A percentile compares a stretch with the other conserved stretches of the same genome.
phyloP scores from a whole-genome alignment of 1,140 invertebrate species.

The Polyergus mexicanus region DNA sequence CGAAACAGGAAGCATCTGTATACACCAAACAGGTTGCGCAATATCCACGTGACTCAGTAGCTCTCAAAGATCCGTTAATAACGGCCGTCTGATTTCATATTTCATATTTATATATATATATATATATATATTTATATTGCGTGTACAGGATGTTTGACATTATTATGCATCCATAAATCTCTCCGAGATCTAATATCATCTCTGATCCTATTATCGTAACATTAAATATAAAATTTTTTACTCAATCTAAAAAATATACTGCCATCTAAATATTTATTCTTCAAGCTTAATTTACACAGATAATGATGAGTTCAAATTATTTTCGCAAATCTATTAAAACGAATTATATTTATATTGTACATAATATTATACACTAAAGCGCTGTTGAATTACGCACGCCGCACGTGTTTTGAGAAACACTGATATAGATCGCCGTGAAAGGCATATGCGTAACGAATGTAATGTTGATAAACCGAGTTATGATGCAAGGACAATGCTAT shows the following conservation, averaged over 20 bases:
- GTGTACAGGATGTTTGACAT: not conserved
- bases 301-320: not conserved
- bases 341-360: not conserved
- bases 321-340: not conserved
- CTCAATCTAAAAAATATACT: too few species aligned
- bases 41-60: not conserved
- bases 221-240: not conserved
- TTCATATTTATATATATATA: not conserved
- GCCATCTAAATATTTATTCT: not conserved
- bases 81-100: not conserved
- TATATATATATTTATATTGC: not conserved
- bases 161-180: not conserved
- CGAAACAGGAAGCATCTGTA: not conserved
- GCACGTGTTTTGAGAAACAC: slow-evolving; percentile 13
- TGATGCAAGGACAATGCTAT: slow-evolving; percentile 30
- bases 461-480: slow-evolving; percentile 12
- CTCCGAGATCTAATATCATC: not conserved
- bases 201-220: not conserved
- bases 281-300: not conserved
- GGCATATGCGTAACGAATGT: slow-evolving; percentile 19
- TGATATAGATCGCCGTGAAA: slow-evolving; percentile 29
- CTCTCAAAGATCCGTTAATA: slow-evolving; percentile 24
- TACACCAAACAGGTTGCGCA: too few species aligned
- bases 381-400: not conserved
- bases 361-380: not conserved